phyloP scores from a whole-genome alignment of 1,140 invertebrate genomes.

The Melitaea cinxia region DNA sequence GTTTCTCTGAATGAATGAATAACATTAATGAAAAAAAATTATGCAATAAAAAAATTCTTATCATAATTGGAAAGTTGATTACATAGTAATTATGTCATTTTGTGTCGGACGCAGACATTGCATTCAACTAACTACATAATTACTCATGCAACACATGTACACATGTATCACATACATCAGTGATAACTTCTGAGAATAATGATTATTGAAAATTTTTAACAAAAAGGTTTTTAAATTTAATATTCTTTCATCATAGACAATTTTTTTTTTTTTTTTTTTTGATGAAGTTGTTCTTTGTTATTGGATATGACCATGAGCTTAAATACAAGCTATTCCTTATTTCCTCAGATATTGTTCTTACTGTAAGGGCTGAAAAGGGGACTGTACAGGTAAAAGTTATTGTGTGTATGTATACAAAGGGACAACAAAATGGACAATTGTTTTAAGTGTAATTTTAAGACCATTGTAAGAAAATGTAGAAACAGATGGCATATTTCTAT shows the following conservation, averaged over 20 bases:
- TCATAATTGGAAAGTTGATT: conserved; percentile 17
- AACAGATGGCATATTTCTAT: no score
- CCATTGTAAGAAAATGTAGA: no score
- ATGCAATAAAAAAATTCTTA: neutral
- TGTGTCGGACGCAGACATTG: conserved; percentile 9
- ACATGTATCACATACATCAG: neutral
- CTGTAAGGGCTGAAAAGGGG: no score
- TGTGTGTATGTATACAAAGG: no score
- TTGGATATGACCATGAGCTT: no score
- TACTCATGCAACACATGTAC: neutral
- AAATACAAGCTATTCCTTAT: no score
- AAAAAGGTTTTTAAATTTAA: neutral
- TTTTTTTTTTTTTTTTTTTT: neutral
- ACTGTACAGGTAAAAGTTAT: neutral
- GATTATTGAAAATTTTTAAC: neutral
- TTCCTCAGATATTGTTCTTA: no score
- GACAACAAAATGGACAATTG: no score
- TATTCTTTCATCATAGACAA: neutral
- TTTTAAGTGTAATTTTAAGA: no score
- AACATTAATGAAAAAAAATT: conserved; percentile 9
- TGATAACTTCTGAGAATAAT: neutral
- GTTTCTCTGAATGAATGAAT: conserved; percentile 2
- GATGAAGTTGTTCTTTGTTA: no score
- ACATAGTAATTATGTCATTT: conserved; percentile 16
- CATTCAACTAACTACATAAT: conserved; percentile 12